phyloP scores from a whole-genome alignment of 2,888 invertebrate genomes.

The Andrena flavipes region DNA sequence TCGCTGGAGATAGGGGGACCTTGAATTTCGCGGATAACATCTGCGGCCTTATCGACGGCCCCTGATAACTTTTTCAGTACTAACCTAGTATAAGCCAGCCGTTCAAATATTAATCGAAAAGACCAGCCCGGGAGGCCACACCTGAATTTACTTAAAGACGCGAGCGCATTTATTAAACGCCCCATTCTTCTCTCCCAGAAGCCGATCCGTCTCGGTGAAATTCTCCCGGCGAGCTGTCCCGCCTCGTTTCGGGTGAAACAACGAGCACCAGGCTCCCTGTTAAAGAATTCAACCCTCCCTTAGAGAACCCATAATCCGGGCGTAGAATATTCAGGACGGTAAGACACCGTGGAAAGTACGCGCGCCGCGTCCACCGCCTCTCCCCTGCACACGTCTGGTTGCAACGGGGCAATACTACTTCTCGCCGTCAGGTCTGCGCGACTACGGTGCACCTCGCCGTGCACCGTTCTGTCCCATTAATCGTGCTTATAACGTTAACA shows the following conservation, averaged over 20 bases:
- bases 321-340: background rate
- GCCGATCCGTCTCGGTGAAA: conserved; percentile 20
- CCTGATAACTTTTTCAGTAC: conserved; percentile 82
- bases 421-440: background rate
- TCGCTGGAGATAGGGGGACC: conserved; percentile 82
- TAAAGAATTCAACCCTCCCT: too few relatives aligned
- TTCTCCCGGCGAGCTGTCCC: background rate
- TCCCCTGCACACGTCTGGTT: too few relatives aligned
- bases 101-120: conserved; percentile 83
- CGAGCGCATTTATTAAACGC: conserved; percentile 49
- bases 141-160: conserved; percentile 80
- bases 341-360: background rate
- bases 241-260: background rate
- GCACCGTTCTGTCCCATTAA: background rate
- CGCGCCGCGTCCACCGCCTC: background rate
- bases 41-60: conserved; percentile 83
- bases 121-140: conserved; percentile 72
- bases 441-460: too few relatives aligned
- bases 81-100: conserved; percentile 84
- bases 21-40: conserved; percentile 85
- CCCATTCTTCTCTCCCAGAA: background rate
- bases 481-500: conserved; percentile 7
- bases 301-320: background rate
- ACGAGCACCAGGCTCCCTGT: too few relatives aligned
- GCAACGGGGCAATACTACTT: background rate